Conservation (phyloP, 2,113 vertebrate species). For the Chaenogobius annularis region DNA sequence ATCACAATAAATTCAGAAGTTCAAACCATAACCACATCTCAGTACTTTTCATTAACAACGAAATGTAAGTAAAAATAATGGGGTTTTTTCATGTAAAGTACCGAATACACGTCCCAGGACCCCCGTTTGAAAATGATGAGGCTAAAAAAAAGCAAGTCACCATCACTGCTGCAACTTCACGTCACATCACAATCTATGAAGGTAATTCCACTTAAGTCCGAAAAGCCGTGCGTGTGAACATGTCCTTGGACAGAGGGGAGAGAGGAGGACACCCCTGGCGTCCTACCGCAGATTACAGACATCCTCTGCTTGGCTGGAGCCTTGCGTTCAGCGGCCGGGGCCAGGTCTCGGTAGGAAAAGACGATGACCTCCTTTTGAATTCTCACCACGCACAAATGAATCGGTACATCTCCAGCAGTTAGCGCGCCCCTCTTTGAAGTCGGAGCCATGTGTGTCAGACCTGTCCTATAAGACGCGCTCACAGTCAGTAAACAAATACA, state of each 20-base stretch:
- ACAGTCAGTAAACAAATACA: no score
- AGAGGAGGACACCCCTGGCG: constrained; percentile 37
- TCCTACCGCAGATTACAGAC: constrained; percentile 50
- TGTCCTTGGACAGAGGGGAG: constrained; percentile 29
- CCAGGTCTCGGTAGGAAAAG: constrained; percentile 50
- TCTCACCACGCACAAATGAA: constrained; percentile 32
- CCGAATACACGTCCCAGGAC: no score
- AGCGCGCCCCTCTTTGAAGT: neutral
- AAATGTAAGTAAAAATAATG: no score
- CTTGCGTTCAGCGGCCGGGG: constrained; percentile 26
- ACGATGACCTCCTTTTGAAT: constrained; percentile 62
- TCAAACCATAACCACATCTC: no score
- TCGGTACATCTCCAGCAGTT: constrained; percentile 16
- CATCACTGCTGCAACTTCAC: neutral
- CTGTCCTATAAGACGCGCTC: neutral
- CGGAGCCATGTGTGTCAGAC: neutral
- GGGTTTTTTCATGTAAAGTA: no score
- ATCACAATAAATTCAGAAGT: no score
- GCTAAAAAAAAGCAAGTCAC: no score
- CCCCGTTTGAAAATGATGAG: no score
- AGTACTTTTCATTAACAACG: no score
- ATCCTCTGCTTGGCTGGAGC: constrained; percentile 42
- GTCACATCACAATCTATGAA: neutral
- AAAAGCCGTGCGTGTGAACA: neutral
- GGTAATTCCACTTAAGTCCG: neutral